Evolutionary conservation across 1,140 invertebrate species (phyloP).

Genomic region (Heliconius melpomene): DNA sequence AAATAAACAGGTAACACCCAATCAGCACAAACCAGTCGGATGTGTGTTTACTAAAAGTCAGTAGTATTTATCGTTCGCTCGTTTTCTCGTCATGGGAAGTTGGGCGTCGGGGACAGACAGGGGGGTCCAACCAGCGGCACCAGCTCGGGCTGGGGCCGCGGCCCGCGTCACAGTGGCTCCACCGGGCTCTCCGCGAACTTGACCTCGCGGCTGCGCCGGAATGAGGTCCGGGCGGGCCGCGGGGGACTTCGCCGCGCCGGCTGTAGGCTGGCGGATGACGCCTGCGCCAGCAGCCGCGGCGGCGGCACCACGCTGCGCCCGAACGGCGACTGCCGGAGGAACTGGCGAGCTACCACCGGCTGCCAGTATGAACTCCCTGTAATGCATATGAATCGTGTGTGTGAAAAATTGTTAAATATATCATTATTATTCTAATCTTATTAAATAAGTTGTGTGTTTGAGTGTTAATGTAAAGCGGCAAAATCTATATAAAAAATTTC

Average conservation of each 20-base stretch:
- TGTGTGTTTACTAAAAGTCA: slow-evolving; percentile 53
- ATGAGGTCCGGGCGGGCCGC: slow-evolving; percentile 56
- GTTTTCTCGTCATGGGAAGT: slow-evolving; percentile 55
- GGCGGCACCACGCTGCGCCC: slow-evolving; percentile 51
- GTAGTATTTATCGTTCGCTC: slow-evolving; percentile 62
- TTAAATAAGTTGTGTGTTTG: too few relatives aligned
- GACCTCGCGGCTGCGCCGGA: slow-evolving; percentile 77
- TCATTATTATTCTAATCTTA: neutral
- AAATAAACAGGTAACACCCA: neutral
- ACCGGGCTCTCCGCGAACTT: slow-evolving; percentile 78
- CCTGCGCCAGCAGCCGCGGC: slow-evolving; percentile 66
- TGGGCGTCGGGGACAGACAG: slow-evolving; percentile 40
- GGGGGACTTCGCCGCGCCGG: slow-evolving; percentile 59
- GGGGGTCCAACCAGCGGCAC: slow-evolving; percentile 64
- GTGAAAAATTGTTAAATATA: neutral
- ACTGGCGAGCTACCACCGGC: slow-evolving; percentile 84
- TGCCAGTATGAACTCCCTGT: slow-evolving; percentile 81
- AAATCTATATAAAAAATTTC: too few relatives aligned
- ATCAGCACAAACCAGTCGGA: neutral
- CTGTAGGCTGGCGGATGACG: slow-evolving; percentile 70
- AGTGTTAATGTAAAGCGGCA: too few relatives aligned
- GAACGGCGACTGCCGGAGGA: slow-evolving; percentile 84
- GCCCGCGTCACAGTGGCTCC: slow-evolving; percentile 73
- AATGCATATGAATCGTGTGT: slow-evolving; percentile 15
- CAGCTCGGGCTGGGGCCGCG: slow-evolving; percentile 75